Evolutionary conservation across 2,113 vertebrate genomes (phyloP), one percentile per base, ranked within the genome.

Genomic region (Tragelaphus scriptus): DNA sequence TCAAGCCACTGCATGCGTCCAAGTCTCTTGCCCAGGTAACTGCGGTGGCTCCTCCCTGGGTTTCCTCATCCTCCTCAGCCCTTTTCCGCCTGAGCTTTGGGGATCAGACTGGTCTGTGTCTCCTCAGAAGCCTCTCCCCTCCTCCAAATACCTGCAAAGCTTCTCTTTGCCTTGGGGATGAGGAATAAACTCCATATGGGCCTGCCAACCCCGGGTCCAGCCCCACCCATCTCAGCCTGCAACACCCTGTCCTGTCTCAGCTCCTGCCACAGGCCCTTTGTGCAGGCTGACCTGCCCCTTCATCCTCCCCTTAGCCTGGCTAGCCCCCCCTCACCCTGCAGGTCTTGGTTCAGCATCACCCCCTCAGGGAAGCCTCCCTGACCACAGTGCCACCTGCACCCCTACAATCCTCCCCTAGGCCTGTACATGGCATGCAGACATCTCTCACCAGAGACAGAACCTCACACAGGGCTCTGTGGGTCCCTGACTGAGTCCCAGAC

Each of bases 241-340:
- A 56, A 17, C 23, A 15, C 12, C 17, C 40, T 8, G 25, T 49
- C 28, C 47, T 0, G 26, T 40, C 26, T 25, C 30, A 15, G 87
- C 7, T 81, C 28, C 25, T 23, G 93, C 91, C 93, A 61, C 71
- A 92, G 91, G 71, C 71, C 79, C 28, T 95, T 84, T 19, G 88
- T 58, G 88, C 28, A 44, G 51, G 47, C 9, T 2, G 12, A 28
- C 0, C 40, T 40, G 32, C 44, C 55, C 81, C 71, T 82, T 16
- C 23, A 59, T 23, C 82, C 23, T 53, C 53, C 44, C n/a, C 61
- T 61, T 11, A 19, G 30, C 40, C 59, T 68, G 40, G 40, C n/a
- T 40, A 21, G 53, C 36, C 21, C 30, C 5, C 80, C 79, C 56
- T 58, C 19, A 68, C 12, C 77, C 63, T 53, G 53, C 14, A 82